These are phyloP conservation scores for Arothron firmamentum DNA, from an alignment of 2,113 vertebrate species.

Conservation along the genomic window DNA sequence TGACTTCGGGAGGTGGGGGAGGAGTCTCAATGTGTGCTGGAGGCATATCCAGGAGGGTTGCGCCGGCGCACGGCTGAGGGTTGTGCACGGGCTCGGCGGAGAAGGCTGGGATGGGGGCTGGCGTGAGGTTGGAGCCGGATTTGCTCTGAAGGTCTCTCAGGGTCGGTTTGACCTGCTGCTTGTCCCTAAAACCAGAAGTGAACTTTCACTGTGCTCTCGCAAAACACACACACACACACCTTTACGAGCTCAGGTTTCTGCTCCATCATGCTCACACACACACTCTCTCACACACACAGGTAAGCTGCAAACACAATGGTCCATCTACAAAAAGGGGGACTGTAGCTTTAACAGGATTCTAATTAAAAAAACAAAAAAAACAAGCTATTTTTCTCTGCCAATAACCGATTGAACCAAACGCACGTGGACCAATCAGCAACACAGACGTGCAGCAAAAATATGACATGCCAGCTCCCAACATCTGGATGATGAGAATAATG, in stretches of 20 bases:
- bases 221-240: background rate
- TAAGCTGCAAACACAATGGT: too few relatives aligned
- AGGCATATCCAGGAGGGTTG: slow-evolving; percentile 48
- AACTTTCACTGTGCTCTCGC: background rate
- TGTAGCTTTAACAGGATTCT: too few relatives aligned
- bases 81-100: slow-evolving; percentile 53
- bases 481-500: background rate
- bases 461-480: too few relatives aligned
- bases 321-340: too few relatives aligned
- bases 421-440: background rate
- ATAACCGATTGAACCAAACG: background rate
- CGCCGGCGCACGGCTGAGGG: slow-evolving; percentile 53
- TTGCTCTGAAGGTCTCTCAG: slow-evolving; percentile 91
- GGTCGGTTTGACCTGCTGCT: slow-evolving; percentile 84
- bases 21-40: slow-evolving; percentile 41
- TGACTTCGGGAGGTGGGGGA: slow-evolving; percentile 69
- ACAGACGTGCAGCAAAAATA: background rate
- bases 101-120: slow-evolving; percentile 45
- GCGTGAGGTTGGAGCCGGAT: slow-evolving; percentile 52
- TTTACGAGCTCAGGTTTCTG: background rate
- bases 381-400: too few relatives aligned
- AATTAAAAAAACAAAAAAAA: too few relatives aligned
- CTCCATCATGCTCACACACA: background rate
- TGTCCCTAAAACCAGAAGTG: slow-evolving; percentile 80
- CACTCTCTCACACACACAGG: too few relatives aligned